Evolutionary conservation across 2,888 invertebrate genomes (phyloP), one percentile per base, ranked within the genome.

Genomic region (Rhorus exstirpatorius): DNA sequence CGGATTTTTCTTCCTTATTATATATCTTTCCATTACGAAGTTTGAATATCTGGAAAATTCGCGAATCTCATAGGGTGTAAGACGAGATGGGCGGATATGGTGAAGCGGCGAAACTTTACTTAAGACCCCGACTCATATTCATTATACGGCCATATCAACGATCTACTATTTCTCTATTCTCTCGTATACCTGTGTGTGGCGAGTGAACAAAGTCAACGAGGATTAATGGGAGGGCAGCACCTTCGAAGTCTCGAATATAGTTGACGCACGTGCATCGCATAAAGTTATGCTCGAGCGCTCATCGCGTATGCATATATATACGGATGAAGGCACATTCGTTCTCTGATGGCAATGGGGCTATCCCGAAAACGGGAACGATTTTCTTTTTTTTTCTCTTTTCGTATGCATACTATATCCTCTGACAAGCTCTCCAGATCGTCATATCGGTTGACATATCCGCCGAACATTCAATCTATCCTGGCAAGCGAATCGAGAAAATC

Each of bases 191-290:
- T 21, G 12, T 21, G 12, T 38, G 31, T 31, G 44, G 67, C 10
- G 46, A 31, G 44, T 12, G 55, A 72, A 31, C 61, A 74, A 68
- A 72, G 72, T 49, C 74, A 78, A 79, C 74, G 74, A 68, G 68
- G 81, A 82, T 74, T 79, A 79, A 82, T 82, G 68, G 49, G 17
- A 35, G 10, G 31, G 31, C 31, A 49, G 60, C 49, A 67, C 17
- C 72, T 72, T 79, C 67, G 26, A 55, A 68, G 67, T 67, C 31
- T 65, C 31, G 38, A 49, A 60, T 44, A 53, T 72, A 67, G 67
- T 51, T 79, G 26, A 79, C 61, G 68, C 74, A 82, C 81, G 79
- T 82, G 79, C 67, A 55, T 46, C 41, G 74, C 67, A 68, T 74
- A 31, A 79, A 74, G 67, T 79, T 79, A 74, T 67, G 41, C 67